Conservation (phyloP, 2,888 invertebrate species). For the Pandemis cinnamomeana region DNA sequence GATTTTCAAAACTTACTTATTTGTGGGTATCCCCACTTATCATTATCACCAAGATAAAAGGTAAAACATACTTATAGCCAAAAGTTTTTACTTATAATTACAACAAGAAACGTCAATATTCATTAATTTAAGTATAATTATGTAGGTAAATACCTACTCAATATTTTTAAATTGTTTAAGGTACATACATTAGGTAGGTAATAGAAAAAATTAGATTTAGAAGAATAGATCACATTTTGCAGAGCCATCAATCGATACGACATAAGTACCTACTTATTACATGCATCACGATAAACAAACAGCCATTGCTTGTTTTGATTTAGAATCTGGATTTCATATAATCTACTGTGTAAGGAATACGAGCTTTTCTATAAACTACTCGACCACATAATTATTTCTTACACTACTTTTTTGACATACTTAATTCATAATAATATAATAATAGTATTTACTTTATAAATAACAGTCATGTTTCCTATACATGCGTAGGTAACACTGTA, state of each 20-base stretch:
- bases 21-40: background rate
- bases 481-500: constrained; percentile 9
- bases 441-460: background rate
- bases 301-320: constrained; percentile 71
- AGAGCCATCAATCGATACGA: constrained; percentile 40
- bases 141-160: background rate
- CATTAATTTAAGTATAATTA: constrained; percentile 2
- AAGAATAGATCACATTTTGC: constrained; percentile 44
- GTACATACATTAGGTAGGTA: constrained; percentile 1
- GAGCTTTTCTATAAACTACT: constrained; percentile 17
- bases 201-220: constrained; percentile 21
- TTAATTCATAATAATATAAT: background rate
- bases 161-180: constrained; percentile 3
- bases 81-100: background rate
- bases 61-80: background rate
- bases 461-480: constrained; percentile 16
- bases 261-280: constrained; percentile 40
- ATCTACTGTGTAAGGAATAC: constrained; percentile 19
- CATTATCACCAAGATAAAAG: constrained; percentile 3
- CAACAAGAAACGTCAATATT: constrained; percentile 12
- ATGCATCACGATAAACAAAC: constrained; percentile 51
- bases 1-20: background rate
- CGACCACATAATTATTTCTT: background rate
- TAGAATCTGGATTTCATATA: constrained; percentile 68
- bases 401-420: background rate